phyloP scores from a whole-genome alignment of 30 jellyfish, hydroid and myxozoan species.

The Aurelia aurita region DNA sequence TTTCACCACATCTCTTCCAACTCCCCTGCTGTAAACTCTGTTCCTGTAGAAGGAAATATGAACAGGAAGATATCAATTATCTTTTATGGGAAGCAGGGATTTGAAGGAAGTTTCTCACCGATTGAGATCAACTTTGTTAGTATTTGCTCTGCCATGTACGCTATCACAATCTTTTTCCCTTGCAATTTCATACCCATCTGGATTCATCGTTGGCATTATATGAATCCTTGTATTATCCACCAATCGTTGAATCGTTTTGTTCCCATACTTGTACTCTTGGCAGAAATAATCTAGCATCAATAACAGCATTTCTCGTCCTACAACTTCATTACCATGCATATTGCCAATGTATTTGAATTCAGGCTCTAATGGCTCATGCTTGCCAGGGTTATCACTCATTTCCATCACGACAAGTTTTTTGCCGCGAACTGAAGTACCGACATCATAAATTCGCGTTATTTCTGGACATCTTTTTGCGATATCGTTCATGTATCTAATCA shows the following conservation, averaged over 20 bases:
- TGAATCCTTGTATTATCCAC: conserved; percentile 85
- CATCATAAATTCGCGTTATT: conserved; percentile 80
- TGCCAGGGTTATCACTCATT: conserved; percentile 93
- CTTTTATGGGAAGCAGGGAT: no score
- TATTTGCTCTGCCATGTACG: conserved; percentile 88
- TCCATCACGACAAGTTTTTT: conserved; percentile 88
- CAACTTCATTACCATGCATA: conserved; percentile 99
- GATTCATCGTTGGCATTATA: conserved; percentile 96
- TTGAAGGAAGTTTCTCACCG: conserved; percentile 49
- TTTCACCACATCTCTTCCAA: no score
- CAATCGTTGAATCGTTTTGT: conserved; percentile 37
- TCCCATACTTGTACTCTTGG: conserved; percentile 60
- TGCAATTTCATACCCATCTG: conserved; percentile 93
- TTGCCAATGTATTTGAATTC: conserved; percentile 96
- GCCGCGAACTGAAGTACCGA: conserved; percentile 79
- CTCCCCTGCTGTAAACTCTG: no score
- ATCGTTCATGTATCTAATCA: conserved; percentile 76
- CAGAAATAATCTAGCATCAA: conserved; percentile 84
- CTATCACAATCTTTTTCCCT: conserved; percentile 76
- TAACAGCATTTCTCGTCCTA: conserved; percentile 94
- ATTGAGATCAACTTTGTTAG: conserved; percentile 82
- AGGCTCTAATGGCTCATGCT: conserved; percentile 83
- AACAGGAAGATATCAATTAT: no score
- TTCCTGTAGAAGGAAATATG: no score
- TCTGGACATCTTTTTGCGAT: conserved; percentile 77